phyloP scores from a whole-genome alignment of 2,888 invertebrate genomes.

The Apomyelois bistriatella region DNA sequence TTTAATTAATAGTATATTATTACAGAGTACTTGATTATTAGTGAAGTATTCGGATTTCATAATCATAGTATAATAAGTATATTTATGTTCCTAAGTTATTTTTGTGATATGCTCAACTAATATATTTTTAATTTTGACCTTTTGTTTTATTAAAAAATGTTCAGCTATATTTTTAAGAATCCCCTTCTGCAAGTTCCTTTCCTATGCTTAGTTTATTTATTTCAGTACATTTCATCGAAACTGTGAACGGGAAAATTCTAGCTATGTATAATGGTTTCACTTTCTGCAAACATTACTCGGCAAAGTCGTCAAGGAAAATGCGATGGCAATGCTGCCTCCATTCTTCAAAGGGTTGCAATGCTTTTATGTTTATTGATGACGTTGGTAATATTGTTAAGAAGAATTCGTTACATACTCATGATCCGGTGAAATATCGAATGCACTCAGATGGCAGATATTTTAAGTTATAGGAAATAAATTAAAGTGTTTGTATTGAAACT shows the following conservation, averaged over 20 bases:
- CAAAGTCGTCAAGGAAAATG: not conserved
- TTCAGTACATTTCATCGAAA: constrained; percentile 4
- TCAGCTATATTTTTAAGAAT: no score
- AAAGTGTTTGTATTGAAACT: not conserved
- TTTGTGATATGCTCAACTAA: no score
- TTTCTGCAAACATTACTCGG: constrained; percentile 2
- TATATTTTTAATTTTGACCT: no score
- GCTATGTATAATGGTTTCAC: not conserved
- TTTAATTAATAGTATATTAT: no score
- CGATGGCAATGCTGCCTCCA: constrained; percentile 1
- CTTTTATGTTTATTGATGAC: not conserved
- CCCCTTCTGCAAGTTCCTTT: no score
- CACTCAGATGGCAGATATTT: not conserved
- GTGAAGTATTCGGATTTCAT: no score
- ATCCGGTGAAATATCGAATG: not conserved
- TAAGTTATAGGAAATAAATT: not conserved
- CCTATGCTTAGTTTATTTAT: not conserved
- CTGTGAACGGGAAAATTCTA: not conserved
- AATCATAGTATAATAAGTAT: no score
- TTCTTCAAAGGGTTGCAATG: not conserved
- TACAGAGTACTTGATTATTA: no score
- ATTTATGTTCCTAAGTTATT: no score
- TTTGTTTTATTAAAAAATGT: no score
- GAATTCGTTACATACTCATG: not conserved
- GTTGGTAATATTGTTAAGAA: not conserved